phyloP scores from a whole-genome alignment of 2,113 vertebrate species.

The Gila orcuttii region DNA sequence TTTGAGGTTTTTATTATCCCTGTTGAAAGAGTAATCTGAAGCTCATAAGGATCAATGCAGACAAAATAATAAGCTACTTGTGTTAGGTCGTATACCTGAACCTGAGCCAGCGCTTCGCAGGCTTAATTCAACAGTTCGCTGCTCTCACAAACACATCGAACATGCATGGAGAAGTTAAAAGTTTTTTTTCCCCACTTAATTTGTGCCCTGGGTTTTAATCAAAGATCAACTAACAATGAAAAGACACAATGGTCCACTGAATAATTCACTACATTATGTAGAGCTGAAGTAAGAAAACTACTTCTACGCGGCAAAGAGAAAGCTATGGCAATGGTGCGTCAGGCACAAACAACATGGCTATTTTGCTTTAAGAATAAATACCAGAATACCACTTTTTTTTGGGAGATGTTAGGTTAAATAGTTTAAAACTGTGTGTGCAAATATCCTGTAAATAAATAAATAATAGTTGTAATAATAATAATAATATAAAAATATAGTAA shows the following conservation, averaged over 20 bases:
- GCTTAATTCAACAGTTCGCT: neutral
- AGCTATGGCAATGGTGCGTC: neutral
- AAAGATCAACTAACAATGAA: neutral
- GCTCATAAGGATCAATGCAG: neutral
- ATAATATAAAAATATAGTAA: neutral
- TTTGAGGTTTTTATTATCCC: slow-evolving; percentile 10
- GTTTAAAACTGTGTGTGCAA: neutral
- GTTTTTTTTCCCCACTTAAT: neutral
- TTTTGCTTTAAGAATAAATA: neutral
- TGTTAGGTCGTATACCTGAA: neutral
- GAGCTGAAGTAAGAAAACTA: slow-evolving; percentile 1
- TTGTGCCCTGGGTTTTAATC: neutral
- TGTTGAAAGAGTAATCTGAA: slow-evolving; percentile 22
- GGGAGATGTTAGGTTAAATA: neutral
- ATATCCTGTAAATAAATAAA: neutral
- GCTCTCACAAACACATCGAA: neutral
- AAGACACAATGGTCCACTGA: slow-evolving; percentile 13
- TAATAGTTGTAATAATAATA: neutral
- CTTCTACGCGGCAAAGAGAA: neutral
- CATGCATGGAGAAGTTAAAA: neutral
- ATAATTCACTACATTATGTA: slow-evolving; percentile 15
- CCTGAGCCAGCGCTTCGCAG: neutral
- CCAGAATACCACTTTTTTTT: neutral
- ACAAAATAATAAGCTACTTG: slow-evolving; percentile 16
- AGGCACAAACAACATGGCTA: neutral